These are phyloP conservation scores for Ciconia stormi DNA, from an alignment of 2,113 vertebrate genomes.

Conservation along the genomic window DNA sequence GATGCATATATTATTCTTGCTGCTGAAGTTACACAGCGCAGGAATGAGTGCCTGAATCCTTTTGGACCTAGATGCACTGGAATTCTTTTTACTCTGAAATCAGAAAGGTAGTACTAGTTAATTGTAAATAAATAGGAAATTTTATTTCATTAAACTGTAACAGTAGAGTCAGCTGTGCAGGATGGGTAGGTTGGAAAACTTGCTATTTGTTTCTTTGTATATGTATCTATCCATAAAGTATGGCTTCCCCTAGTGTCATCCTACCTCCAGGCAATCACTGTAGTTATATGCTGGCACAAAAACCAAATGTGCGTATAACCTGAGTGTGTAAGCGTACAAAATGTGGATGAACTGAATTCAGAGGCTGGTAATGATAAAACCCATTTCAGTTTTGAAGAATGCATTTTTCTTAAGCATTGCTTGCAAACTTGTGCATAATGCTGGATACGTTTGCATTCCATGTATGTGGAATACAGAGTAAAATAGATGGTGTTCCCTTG, in stretches of 20 bases:
- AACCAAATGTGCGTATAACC: not conserved
- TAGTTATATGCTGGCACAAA: not conserved
- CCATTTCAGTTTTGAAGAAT: not conserved
- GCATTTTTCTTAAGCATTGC: not conserved
- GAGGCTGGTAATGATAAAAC: not conserved
- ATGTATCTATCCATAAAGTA: not conserved
- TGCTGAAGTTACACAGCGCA: not conserved
- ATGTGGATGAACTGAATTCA: not conserved
- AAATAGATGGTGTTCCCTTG: not conserved
- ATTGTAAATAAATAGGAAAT: not conserved
- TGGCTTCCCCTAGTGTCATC: not conserved
- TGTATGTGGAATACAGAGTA: not conserved
- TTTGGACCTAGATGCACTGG: not conserved
- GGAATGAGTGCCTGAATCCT: not conserved
- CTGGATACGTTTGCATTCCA: not conserved
- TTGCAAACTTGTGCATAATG: not conserved
- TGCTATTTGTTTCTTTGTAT: not conserved
- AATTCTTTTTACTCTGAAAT: not conserved
- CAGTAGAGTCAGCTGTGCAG: not conserved
- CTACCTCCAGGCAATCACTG: not conserved
- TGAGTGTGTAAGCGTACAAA: not conserved
- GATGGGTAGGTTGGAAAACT: not conserved
- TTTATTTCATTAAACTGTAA: not conserved
- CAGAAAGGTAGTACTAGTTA: not conserved
- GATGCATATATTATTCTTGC: slow-evolving; percentile 36